phyloP scores from a whole-genome alignment of 2,113 vertebrate species.

The Mormyrus lacerda region DNA sequence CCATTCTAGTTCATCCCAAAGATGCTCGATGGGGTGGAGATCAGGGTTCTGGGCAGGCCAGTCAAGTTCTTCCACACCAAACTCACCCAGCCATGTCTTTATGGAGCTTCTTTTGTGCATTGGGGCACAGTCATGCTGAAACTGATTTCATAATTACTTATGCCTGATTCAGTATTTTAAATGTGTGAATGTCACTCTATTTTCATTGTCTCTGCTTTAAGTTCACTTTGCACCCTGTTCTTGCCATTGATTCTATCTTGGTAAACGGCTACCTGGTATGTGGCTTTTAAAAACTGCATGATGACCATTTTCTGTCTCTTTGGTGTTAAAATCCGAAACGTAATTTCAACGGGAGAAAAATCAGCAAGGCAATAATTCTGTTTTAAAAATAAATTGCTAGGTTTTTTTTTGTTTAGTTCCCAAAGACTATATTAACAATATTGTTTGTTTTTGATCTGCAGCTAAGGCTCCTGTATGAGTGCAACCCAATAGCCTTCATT shows the following conservation, averaged over 20 bases:
- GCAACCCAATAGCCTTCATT: constrained; percentile 95
- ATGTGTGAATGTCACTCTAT: neutral
- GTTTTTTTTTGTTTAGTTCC: neutral
- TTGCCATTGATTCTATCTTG: neutral
- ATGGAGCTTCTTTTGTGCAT: neutral
- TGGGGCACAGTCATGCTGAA: neutral
- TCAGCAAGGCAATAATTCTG: neutral
- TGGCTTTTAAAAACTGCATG: neutral
- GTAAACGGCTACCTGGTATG: neutral
- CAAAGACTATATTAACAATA: neutral
- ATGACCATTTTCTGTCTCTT: neutral
- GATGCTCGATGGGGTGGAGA: neutral
- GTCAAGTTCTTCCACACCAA: neutral
- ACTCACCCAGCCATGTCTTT: neutral
- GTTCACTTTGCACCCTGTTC: neutral
- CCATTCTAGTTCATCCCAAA: neutral
- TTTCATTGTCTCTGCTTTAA: neutral
- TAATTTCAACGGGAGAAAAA: neutral
- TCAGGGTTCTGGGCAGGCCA: neutral
- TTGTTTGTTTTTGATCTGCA: constrained; percentile 35
- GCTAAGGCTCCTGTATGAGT: constrained; percentile 91
- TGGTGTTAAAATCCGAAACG: neutral
- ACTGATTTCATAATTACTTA: neutral
- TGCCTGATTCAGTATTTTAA: neutral
- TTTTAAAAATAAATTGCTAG: neutral